Percentiles rank a stretch among this genome's conserved stretches.
These are phyloP conservation scores for Pipistrellus kuhlii DNA, from an alignment of 2,797 vertebrate species.

Conservation along the genomic window DNA sequence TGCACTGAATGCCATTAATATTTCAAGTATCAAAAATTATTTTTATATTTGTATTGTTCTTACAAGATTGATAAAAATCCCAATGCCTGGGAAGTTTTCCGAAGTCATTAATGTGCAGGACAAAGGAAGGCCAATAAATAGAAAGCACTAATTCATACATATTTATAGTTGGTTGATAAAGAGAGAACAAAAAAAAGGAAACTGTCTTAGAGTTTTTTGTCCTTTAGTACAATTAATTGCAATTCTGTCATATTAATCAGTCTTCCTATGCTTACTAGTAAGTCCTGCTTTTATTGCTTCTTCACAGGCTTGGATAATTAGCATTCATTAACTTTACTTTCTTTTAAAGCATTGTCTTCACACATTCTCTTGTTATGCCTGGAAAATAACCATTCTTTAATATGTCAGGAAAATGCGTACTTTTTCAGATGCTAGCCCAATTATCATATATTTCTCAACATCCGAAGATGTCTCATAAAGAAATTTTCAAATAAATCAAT, in stretches of 20 bases:
- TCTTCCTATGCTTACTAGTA: neutral
- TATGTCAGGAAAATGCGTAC: neutral
- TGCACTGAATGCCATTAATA: neutral
- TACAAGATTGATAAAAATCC: neutral
- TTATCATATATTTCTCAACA: neutral
- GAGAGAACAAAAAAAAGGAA: neutral
- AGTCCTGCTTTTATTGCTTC: neutral
- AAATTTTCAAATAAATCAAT: neutral
- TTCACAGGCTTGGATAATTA: neutral
- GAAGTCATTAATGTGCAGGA: neutral
- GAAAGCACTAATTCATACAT: neutral
- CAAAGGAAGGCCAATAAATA: neutral
- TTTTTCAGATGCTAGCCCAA: neutral
- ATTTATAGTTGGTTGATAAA: neutral
- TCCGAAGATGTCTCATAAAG: neutral
- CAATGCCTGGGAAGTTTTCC: neutral
- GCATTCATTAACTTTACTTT: conserved; percentile 19
- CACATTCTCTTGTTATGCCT: neutral
- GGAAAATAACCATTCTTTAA: neutral
- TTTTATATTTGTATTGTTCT: neutral
- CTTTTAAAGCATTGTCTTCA: neutral
- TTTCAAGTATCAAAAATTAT: neutral
- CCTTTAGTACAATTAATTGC: neutral
- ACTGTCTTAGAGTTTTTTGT: neutral
- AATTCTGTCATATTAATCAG: neutral